Conservation (phyloP, 2,888 invertebrate species). For the Gnatocerus cornutus region DNA sequence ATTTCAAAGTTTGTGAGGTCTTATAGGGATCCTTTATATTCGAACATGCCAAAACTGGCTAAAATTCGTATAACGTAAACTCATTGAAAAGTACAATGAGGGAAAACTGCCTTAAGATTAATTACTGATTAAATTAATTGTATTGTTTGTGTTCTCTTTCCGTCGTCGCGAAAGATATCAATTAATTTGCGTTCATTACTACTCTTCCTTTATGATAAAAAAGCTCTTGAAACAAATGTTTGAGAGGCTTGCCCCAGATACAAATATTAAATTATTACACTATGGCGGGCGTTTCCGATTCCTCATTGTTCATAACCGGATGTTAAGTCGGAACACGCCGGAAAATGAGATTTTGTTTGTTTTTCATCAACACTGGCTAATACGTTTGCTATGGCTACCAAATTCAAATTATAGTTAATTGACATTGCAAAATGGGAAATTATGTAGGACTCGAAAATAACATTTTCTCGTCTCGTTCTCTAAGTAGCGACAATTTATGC, state of each 20-base stretch:
- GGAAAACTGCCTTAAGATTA: constrained; percentile 22
- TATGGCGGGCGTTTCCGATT: not conserved
- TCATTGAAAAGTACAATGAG: constrained; percentile 21
- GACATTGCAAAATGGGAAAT: constrained; percentile 25
- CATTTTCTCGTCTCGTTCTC: constrained; percentile 18
- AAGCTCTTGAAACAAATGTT: constrained; percentile 12
- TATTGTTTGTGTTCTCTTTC: constrained; percentile 27
- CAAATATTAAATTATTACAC: constrained; percentile 29
- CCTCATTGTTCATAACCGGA: constrained; percentile 8
- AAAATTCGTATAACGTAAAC: constrained; percentile 10
- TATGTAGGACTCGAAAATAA: constrained; percentile 3
- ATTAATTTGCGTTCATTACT: constrained; percentile 29
- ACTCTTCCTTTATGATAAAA: constrained; percentile 3
- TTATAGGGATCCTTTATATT: constrained; percentile 35
- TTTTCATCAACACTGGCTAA: constrained; percentile 28
- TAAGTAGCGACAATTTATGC: constrained; percentile 34
- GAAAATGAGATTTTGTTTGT: constrained; percentile 33
- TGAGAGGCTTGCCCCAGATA: constrained; percentile 6
- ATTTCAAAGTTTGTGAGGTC: constrained; percentile 45
- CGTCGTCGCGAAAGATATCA: constrained; percentile 24
- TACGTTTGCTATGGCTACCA: constrained; percentile 6
- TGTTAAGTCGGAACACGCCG: constrained; percentile 17
- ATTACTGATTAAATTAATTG: constrained; percentile 40
- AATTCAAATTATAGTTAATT: constrained; percentile 31
- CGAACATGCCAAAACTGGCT: constrained; percentile 31